These are phyloP conservation scores for Andrena camellia DNA, from an alignment of 2,888 invertebrate species.

Conservation along the genomic window DNA sequence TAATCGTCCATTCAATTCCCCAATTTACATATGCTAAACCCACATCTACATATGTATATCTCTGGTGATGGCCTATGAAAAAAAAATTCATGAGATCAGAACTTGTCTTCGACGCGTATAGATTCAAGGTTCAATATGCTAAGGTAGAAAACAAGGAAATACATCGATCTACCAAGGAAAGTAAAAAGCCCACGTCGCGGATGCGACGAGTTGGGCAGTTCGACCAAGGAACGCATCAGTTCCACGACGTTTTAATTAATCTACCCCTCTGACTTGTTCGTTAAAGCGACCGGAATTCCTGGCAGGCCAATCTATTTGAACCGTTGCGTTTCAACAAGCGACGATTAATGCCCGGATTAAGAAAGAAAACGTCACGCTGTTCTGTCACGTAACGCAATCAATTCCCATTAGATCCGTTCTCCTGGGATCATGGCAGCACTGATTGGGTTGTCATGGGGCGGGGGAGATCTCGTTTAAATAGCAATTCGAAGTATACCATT, in stretches of 20 bases:
- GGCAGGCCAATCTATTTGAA: slow-evolving; percentile 67
- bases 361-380: slow-evolving; percentile 51
- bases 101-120: too few species aligned
- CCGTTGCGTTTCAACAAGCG: slow-evolving; percentile 58
- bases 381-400: slow-evolving; percentile 45
- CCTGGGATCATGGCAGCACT: slow-evolving; percentile 3
- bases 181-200: not conserved
- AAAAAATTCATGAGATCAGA: too few species aligned
- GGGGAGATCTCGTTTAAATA: not conserved
- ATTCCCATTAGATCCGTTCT: slow-evolving; percentile 35
- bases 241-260: slow-evolving; percentile 65
- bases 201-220: not conserved
- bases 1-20: too few species aligned
- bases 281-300: slow-evolving; percentile 70
- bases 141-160: not conserved
- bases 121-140: too few species aligned
- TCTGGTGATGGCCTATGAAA: too few species aligned
- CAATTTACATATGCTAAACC: too few species aligned
- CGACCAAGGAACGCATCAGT: slow-evolving; percentile 32
- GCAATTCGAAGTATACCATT: not conserved
- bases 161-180: not conserved
- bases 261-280: slow-evolving; percentile 60
- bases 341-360: slow-evolving; percentile 53
- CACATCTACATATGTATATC: too few species aligned
- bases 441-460: not conserved